phyloP scores from a whole-genome alignment of 2,113 vertebrate species.

The Phrynosoma platyrhinos region DNA sequence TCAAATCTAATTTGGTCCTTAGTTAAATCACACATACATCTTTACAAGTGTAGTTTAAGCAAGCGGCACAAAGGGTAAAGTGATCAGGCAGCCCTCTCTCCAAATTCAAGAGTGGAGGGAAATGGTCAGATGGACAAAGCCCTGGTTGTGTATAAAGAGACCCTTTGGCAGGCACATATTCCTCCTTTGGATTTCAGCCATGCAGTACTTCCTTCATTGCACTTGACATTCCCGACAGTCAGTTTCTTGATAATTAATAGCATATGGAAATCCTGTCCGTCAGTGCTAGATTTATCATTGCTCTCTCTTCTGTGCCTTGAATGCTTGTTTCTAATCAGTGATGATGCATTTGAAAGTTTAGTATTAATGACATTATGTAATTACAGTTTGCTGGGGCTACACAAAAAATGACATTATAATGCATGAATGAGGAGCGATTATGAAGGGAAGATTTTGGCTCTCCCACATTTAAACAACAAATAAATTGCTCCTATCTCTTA shows the following conservation, averaged over 20 bases:
- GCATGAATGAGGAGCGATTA: conserved; percentile 23
- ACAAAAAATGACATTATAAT: conserved; percentile 45
- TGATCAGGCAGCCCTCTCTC: too few species aligned
- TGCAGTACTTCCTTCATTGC: neutral
- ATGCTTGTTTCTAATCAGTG: conserved; percentile 28
- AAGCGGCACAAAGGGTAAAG: neutral
- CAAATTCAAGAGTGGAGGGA: neutral
- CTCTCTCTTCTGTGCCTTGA: neutral
- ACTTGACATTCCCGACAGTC: neutral
- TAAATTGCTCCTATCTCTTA: conserved; percentile 46
- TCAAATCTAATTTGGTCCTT: too few species aligned
- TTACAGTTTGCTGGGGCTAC: conserved; percentile 36
- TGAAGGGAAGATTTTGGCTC: conserved; percentile 21
- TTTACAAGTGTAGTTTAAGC: too few species aligned
- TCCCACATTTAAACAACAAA: conserved; percentile 14
- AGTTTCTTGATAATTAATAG: neutral
- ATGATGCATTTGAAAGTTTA: conserved; percentile 37
- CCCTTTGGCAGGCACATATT: neutral
- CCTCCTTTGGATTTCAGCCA: neutral
- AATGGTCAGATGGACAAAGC: neutral
- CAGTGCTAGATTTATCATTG: conserved; percentile 20
- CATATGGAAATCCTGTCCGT: conserved; percentile 15
- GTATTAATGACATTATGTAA: conserved; percentile 36
- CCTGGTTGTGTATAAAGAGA: neutral
- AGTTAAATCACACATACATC: too few species aligned